phyloP scores from a whole-genome alignment of 2,113 vertebrate species.

The Syrrhaptes paradoxus region DNA sequence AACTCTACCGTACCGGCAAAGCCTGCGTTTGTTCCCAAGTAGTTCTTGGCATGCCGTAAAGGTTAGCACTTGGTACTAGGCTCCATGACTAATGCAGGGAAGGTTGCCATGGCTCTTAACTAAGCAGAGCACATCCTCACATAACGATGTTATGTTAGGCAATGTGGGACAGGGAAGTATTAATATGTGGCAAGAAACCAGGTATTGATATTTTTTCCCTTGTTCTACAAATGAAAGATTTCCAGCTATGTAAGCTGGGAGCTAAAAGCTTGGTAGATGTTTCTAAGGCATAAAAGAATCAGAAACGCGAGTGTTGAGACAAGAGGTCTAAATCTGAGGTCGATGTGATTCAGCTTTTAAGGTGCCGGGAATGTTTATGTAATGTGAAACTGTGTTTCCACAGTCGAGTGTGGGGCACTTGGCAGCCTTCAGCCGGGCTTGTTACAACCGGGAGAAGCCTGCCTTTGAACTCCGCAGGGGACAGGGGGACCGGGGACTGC shows the following conservation, averaged over 20 bases:
- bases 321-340: constrained; percentile 3
- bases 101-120: constrained; percentile 42
- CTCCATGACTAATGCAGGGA: constrained; percentile 53
- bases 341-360: constrained; percentile 54
- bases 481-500: constrained; percentile 36
- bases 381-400: constrained; percentile 51
- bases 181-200: constrained; percentile 32
- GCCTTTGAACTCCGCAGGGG: constrained; percentile 77
- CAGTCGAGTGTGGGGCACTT: constrained; percentile 56
- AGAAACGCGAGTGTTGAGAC: neutral
- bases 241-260: neutral
- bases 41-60: constrained; percentile 60
- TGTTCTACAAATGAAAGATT: constrained; percentile 38
- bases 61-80: constrained; percentile 51
- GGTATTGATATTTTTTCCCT: constrained; percentile 33
- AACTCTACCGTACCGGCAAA: neutral
- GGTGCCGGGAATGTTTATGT: constrained; percentile 44
- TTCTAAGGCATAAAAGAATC: constrained; percentile 29
- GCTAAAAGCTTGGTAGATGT: neutral
- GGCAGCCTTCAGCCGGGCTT: constrained; percentile 53
- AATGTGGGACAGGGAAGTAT: neutral
- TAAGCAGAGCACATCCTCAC: constrained; percentile 57
- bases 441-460: constrained; percentile 36
- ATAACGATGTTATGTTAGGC: constrained; percentile 44
- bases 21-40: constrained; percentile 51